A percentile compares a stretch with the other conserved stretches of the same genome.
Evolutionary conservation across 2,888 invertebrate genomes (phyloP).

Genomic region (Drosophila emarginata): DNA sequence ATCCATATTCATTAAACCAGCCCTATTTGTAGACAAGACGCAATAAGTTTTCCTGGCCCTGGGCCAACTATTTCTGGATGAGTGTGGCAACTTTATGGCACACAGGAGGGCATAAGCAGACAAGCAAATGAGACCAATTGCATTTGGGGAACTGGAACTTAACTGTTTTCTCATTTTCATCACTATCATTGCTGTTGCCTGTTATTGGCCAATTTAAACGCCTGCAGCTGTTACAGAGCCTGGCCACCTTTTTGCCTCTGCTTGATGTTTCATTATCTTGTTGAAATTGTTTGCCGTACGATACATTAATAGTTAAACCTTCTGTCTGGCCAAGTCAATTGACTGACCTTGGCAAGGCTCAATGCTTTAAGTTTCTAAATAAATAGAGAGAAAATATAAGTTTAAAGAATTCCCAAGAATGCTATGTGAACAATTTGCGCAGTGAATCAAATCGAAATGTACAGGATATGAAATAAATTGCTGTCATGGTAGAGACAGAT

Average conservation of each 20-base stretch:
- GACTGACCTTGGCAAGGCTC: conserved; percentile 56
- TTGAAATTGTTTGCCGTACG: conserved; percentile 60
- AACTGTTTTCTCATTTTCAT: conserved; percentile 33
- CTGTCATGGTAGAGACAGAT: conserved; percentile 48
- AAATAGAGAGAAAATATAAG: background rate
- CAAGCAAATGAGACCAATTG: conserved; percentile 48
- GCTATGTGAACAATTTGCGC: conserved; percentile 53
- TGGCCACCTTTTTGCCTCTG: conserved; percentile 42
- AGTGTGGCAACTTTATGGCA: conserved; percentile 51
- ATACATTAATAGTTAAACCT: conserved; percentile 53
- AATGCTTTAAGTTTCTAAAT: conserved; percentile 24
- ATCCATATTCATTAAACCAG: background rate
- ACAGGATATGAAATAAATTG: conserved; percentile 62
- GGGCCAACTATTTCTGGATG: conserved; percentile 44
- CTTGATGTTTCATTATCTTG: conserved; percentile 63
- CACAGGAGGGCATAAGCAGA: conserved; percentile 57
- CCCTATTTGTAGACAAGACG: conserved; percentile 26
- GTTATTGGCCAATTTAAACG: conserved; percentile 56
- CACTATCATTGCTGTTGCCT: conserved; percentile 10
- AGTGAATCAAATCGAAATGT: conserved; percentile 58
- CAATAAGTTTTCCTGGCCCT: conserved; percentile 55
- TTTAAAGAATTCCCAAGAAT: background rate
- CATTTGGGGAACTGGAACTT: conserved; percentile 33
- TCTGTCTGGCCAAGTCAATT: conserved; percentile 49
- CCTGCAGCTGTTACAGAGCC: conserved; percentile 71